phyloP scores from a whole-genome alignment of 2,797 vertebrate species.

The Pseudochirops cupreus region DNA sequence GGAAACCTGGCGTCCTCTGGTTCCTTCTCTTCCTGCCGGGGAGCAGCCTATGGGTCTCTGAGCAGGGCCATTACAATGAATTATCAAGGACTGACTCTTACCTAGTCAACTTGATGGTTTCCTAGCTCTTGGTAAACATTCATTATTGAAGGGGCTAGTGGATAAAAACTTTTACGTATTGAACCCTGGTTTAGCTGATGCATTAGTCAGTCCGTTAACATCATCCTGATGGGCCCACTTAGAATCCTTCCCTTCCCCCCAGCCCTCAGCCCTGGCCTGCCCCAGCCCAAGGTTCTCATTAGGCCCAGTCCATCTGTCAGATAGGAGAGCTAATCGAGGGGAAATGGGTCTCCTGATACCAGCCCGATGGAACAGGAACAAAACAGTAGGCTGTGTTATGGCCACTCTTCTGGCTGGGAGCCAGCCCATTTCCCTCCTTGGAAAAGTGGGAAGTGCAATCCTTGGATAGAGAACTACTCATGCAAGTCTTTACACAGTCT shows the following conservation, averaged over 20 bases:
- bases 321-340: conserved; percentile 54
- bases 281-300: conserved; percentile 62
- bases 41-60: conserved; percentile 67
- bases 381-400: neutral
- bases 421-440: neutral
- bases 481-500: neutral
- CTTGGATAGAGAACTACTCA: neutral
- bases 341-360: conserved; percentile 25
- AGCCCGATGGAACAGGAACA: conserved; percentile 10
- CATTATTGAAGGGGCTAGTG: conserved; percentile 64
- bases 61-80: conserved; percentile 73
- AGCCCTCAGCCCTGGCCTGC: conserved; percentile 49
- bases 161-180: conserved; percentile 47
- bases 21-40: conserved; percentile 76
- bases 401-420: neutral
- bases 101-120: conserved; percentile 24
- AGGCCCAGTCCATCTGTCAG: conserved; percentile 68
- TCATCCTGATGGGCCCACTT: conserved; percentile 71
- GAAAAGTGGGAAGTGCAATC: neutral
- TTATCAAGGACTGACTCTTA: neutral
- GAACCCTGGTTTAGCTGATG: conserved; percentile 35
- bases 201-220: conserved; percentile 67
- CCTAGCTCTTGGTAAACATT: conserved; percentile 53
- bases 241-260: conserved; percentile 52
- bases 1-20: conserved; percentile 81